These are phyloP conservation scores for Ceratosolen solmsi DNA, from an alignment of 1,140 invertebrate species.

Conservation along the genomic window DNA sequence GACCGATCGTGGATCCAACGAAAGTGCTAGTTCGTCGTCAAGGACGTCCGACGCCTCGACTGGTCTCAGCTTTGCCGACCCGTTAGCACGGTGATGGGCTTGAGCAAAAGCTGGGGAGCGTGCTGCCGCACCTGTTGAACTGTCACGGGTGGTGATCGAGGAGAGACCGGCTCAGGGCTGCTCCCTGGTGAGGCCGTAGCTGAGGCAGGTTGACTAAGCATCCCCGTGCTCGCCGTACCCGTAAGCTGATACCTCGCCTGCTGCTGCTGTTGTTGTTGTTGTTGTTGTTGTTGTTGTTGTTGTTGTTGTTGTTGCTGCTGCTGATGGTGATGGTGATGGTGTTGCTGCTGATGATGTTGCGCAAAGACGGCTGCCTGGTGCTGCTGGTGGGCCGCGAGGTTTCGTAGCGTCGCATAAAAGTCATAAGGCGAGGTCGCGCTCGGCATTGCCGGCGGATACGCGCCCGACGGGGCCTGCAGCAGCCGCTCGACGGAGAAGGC, in stretches of 20 bases:
- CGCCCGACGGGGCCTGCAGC: conserved; percentile 61
- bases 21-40: not conserved
- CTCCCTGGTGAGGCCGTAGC: conserved; percentile 73
- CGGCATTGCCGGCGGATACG: conserved; percentile 60
- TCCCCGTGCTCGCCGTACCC: conserved; percentile 59
- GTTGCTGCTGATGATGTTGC: conserved; percentile 16
- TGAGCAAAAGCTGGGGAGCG: conserved; percentile 64
- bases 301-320: conserved; percentile 60
- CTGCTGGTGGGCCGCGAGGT: conserved; percentile 67
- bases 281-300: conserved; percentile 61
- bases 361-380: conserved; percentile 53
- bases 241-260: conserved; percentile 6
- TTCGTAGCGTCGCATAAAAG: conserved; percentile 73
- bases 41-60: not conserved
- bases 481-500: conserved; percentile 74
- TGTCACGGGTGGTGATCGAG: conserved; percentile 60
- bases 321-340: conserved; percentile 44
- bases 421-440: conserved; percentile 65
- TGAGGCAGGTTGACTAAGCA: conserved; percentile 65
- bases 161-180: conserved; percentile 73
- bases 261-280: conserved; percentile 37
- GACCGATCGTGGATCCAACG: not conserved
- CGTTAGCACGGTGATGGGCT: conserved; percentile 70
- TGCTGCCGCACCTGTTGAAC: conserved; percentile 55
- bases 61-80: conserved; percentile 67